phyloP scores from a whole-genome alignment of 2,888 invertebrate genomes.

The Tetanocera ferruginea region DNA sequence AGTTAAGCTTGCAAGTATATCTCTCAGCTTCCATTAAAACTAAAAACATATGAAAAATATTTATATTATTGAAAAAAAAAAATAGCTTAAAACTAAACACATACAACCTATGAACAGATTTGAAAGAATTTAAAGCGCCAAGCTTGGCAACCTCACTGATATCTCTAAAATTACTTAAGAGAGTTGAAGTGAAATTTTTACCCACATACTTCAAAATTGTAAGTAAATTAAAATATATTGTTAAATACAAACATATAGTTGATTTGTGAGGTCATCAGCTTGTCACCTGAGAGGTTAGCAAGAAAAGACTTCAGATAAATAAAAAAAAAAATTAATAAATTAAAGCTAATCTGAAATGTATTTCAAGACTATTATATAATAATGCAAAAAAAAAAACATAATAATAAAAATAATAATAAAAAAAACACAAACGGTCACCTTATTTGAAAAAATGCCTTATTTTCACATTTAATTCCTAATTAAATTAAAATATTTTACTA shows the following conservation, averaged over 20 bases:
- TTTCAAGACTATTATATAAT: not conserved
- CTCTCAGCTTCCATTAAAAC: conserved; percentile 24
- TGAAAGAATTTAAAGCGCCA: not conserved
- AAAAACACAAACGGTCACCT: not conserved
- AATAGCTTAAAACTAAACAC: not conserved
- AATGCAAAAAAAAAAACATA: too few relatives aligned
- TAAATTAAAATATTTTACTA: conserved; percentile 5
- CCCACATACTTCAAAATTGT: not conserved
- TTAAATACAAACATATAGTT: not conserved
- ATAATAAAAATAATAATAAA: too few relatives aligned
- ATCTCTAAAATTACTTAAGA: not conserved
- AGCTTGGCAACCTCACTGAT: not conserved
- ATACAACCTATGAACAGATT: conserved; percentile 3
- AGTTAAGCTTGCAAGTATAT: conserved; percentile 19
- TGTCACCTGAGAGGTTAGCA: not conserved
- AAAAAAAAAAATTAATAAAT: not conserved
- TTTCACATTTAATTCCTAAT: conserved; percentile 35
- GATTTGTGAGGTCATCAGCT: too few relatives aligned
- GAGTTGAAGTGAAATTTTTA: not conserved
- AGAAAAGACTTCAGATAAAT: not conserved
- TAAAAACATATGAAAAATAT: not conserved
- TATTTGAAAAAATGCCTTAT: conserved; percentile 30
- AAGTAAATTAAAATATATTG: not conserved
- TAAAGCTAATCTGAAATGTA: not conserved
- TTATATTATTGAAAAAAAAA: not conserved